These are phyloP conservation scores for Cecropterus lyciades DNA, from an alignment of 1,140 invertebrate genomes.

Conservation along the genomic window DNA sequence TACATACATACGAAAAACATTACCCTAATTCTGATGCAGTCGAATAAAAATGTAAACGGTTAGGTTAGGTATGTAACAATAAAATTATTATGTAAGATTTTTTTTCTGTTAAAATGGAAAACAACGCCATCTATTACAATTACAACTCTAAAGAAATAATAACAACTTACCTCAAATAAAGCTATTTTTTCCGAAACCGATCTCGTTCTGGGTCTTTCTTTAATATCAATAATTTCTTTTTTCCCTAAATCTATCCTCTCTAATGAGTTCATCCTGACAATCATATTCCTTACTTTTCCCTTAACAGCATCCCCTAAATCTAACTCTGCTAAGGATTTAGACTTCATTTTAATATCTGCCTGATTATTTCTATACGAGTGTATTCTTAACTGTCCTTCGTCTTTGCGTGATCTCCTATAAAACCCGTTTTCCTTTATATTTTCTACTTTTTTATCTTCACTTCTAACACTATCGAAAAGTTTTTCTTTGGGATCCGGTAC, in stretches of 20 bases:
- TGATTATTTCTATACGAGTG: slow-evolving; percentile 34
- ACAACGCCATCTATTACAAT: too few relatives aligned
- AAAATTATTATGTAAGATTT: too few relatives aligned
- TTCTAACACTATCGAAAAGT: slow-evolving; percentile 11
- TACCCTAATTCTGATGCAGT: too few relatives aligned
- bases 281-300: slow-evolving; percentile 58
- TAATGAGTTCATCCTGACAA: slow-evolving; percentile 61
- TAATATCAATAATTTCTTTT: slow-evolving; percentile 44
- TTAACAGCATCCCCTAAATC: slow-evolving; percentile 56
- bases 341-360: slow-evolving; percentile 40
- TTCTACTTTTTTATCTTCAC: slow-evolving; percentile 10
- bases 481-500: slow-evolving; percentile 2
- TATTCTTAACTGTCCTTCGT: slow-evolving; percentile 9
- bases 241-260: slow-evolving; percentile 46
- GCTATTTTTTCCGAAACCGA: slow-evolving; percentile 65
- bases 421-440: slow-evolving; percentile 16
- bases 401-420: slow-evolving; percentile 17
- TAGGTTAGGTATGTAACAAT: too few relatives aligned
- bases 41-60: too few relatives aligned
- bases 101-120: too few relatives aligned
- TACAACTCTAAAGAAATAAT: too few relatives aligned
- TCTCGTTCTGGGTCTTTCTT: slow-evolving; percentile 53
- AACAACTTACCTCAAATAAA: slow-evolving; percentile 72
- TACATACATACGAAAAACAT: too few relatives aligned
- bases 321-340: slow-evolving; percentile 57